Percentiles rank a stretch among this genome's conserved stretches.
Evolutionary conservation across 2,113 vertebrate genomes (phyloP).

Genomic region (Sinocyclocheilus anophthalmus): DNA sequence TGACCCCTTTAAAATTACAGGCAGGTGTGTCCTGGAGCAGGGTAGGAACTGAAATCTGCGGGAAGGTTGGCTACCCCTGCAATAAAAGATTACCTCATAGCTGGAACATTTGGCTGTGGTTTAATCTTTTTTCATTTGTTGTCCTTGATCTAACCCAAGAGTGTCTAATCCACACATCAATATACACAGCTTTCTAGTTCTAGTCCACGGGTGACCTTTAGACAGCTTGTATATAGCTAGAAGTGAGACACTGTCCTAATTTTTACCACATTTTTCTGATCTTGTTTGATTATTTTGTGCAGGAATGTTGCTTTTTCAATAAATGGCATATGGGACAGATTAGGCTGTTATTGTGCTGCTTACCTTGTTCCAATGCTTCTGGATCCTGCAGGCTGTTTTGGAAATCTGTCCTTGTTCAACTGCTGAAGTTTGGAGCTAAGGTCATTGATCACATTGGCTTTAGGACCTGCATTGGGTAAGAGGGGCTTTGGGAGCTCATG

Average conservation of each 20-base stretch:
- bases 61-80: background rate
- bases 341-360: slow-evolving; percentile 47
- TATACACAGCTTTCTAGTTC: background rate
- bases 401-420: slow-evolving; percentile 89
- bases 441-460: slow-evolving; percentile 94
- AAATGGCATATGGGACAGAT: background rate
- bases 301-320: background rate
- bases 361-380: slow-evolving; percentile 91
- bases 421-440: slow-evolving; percentile 96
- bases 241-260: background rate
- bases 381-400: slow-evolving; percentile 83
- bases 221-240: background rate
- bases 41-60: too few species aligned
- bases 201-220: background rate
- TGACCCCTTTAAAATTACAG: background rate
- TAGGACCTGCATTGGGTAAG: slow-evolving; percentile 82
- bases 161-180: background rate
- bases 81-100: slow-evolving; percentile 7
- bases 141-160: background rate
- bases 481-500: slow-evolving; percentile 85
- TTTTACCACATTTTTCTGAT: background rate
- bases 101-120: background rate
- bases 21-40: background rate
- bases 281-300: background rate
- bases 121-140: background rate